phyloP scores from a whole-genome alignment of 2,113 vertebrate species.

The Anthoscopus minutus region DNA sequence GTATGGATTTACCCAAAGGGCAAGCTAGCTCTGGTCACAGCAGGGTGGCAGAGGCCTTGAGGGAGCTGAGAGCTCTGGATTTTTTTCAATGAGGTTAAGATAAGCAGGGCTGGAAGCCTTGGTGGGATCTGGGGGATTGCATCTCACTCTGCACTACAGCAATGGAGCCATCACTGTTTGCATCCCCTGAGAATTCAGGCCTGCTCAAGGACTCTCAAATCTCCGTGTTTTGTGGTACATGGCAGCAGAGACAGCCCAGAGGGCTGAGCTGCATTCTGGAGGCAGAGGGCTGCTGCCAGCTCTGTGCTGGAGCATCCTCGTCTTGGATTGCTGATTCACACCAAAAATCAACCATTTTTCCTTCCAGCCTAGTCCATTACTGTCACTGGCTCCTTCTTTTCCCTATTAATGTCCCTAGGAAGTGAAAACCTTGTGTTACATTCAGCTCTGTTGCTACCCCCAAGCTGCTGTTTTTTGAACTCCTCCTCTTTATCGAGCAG shows the following conservation, averaged over 20 bases:
- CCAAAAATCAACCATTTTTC: neutral
- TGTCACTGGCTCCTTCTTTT: neutral
- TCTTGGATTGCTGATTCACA: neutral
- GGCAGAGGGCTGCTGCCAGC: neutral
- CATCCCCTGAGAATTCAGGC: neutral
- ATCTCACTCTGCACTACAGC: neutral
- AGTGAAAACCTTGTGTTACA: neutral
- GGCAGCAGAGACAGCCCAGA: rapidly evolving
- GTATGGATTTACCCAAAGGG: neutral
- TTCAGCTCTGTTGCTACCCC: neutral
- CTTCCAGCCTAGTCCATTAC: neutral
- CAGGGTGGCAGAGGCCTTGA: rapidly evolving
- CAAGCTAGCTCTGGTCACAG: rapidly evolving
- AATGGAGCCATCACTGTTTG: neutral
- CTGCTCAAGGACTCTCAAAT: neutral
- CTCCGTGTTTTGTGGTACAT: neutral
- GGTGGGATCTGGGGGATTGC: neutral
- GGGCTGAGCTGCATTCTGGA: neutral
- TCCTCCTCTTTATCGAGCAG: neutral
- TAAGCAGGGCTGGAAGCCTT: rapidly evolving
- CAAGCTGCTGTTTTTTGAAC: neutral
- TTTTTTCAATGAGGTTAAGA: neutral
- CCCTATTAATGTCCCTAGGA: neutral
- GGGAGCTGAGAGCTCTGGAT: neutral
- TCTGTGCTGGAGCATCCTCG: neutral